Evolutionary conservation across 2,113 vertebrate genomes (phyloP).

Genomic region (Paracyprichromis sp.): DNA sequence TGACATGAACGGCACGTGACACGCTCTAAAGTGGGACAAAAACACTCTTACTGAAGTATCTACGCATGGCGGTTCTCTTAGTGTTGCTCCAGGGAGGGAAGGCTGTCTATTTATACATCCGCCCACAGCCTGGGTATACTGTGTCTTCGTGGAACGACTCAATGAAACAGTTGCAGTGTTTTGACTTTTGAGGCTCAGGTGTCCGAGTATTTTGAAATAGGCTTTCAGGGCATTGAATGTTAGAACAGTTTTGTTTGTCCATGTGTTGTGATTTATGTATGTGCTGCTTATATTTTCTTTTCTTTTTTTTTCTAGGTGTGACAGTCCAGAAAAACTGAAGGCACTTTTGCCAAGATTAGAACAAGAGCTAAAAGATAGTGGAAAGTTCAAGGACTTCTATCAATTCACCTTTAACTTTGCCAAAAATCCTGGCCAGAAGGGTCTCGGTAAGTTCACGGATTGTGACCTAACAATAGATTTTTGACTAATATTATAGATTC

Average conservation of each 20-base stretch:
- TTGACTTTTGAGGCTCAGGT: constrained; percentile 2
- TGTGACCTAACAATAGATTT: not conserved
- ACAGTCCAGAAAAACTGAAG: constrained; percentile 88
- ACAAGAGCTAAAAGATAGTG: constrained; percentile 88
- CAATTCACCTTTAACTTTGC: constrained; percentile 97
- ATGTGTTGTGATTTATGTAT: not conserved
- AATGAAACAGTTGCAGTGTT: not conserved
- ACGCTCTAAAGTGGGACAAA: not conserved
- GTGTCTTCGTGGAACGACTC: constrained; percentile 33
- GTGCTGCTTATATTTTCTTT: not conserved
- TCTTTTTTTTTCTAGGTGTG: constrained; percentile 73
- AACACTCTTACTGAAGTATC: constrained; percentile 5
- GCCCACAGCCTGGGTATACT: constrained; percentile 24
- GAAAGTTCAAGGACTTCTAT: constrained; percentile 94
- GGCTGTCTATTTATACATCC: constrained; percentile 45
- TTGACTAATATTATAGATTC: not conserved
- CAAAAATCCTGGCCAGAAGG: constrained; percentile 94
- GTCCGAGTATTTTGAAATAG: not conserved
- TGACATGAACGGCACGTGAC: not conserved
- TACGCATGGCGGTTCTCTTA: not conserved
- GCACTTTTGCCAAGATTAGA: constrained; percentile 85
- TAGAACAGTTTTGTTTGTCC: not conserved
- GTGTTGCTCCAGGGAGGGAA: constrained; percentile 10
- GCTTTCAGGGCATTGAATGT: not conserved
- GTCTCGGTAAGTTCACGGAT: constrained; percentile 77